A percentile compares a stretch with the other conserved stretches of the same genome.
Evolutionary conservation across 92 coral and sea anemone genomes (phyloP).

Genomic region (Heliopora coerulea): DNA sequence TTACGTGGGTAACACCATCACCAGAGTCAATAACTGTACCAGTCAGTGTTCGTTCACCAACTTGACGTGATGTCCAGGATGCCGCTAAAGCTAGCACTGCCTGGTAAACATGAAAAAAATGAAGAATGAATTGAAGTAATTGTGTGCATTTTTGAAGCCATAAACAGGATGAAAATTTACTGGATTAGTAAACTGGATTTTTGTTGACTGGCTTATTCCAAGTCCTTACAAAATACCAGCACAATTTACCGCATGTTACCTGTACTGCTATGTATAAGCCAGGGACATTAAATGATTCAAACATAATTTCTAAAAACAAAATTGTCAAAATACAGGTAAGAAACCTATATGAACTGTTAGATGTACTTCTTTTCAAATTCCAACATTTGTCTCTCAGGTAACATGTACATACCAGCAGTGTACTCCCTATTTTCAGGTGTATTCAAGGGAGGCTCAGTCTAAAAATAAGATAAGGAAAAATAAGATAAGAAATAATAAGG

Average conservation of each 20-base stretch:
- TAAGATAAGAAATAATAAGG: not conserved
- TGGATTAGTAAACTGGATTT: too few species aligned
- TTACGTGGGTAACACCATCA: slow-evolving; percentile 98
- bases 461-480: not conserved
- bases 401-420: slow-evolving; percentile 74
- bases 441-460: slow-evolving; percentile 99
- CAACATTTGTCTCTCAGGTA: too few species aligned
- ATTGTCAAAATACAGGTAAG: not conserved
- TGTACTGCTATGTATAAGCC: slow-evolving; percentile 99
- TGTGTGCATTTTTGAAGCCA: too few species aligned
- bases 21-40: slow-evolving; percentile 98
- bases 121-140: not conserved
- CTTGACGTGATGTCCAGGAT: slow-evolving; percentile 99
- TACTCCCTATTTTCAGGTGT: slow-evolving; percentile 99
- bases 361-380: too few species aligned
- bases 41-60: slow-evolving; percentile 95
- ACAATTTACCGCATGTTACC: too few species aligned
- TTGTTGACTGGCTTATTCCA: too few species aligned
- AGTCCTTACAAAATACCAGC: too few species aligned
- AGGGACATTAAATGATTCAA: slow-evolving; percentile 97
- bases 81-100: slow-evolving; percentile 98
- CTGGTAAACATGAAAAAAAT: slow-evolving; percentile 34
- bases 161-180: too few species aligned
- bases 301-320: slow-evolving; percentile 81
- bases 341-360: too few species aligned